Evolutionary conservation across 2,888 invertebrate genomes (phyloP).

Genomic region (Drosophila borealis): DNA sequence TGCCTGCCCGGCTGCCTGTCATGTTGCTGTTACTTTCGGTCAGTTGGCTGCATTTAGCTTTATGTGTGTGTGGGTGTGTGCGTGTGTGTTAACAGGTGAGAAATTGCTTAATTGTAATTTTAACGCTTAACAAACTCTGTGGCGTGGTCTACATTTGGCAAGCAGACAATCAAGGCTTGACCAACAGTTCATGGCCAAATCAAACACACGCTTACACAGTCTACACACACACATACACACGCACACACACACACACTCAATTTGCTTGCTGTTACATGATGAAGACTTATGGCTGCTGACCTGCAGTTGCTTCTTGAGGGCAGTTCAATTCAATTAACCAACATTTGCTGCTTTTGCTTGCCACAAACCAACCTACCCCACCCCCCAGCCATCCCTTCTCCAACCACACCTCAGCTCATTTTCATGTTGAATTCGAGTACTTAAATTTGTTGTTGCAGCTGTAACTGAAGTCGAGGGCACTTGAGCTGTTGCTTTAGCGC

Average conservation of each 20-base stretch:
- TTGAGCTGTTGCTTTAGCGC: conserved; percentile 42
- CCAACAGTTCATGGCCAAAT: conserved; percentile 41
- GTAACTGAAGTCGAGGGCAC: conserved; percentile 19
- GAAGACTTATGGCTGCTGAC: conserved; percentile 59
- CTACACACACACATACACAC: background rate
- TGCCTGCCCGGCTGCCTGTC: background rate
- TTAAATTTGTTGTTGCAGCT: conserved; percentile 36
- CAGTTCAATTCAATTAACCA: conserved; percentile 71
- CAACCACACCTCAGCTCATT: background rate
- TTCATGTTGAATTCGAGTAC: conserved; percentile 30
- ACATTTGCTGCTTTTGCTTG: conserved; percentile 23
- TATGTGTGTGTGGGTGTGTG: conserved; percentile 21
- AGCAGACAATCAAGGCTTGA: conserved; percentile 16
- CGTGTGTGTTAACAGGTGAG: conserved; percentile 71
- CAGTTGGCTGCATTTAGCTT: conserved; percentile 39
- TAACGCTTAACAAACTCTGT: conserved; percentile 62
- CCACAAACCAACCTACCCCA: background rate
- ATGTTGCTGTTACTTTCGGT: conserved; percentile 34
- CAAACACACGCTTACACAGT: background rate
- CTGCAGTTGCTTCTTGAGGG: conserved; percentile 42
- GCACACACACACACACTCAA: background rate
- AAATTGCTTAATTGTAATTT: conserved; percentile 81
- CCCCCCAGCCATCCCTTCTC: background rate
- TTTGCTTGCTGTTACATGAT: conserved; percentile 33
- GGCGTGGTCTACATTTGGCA: conserved; percentile 11